Base-by-base conservation (phyloP, 2,797 vertebrate genomes). In the Tokudaia muenninki region DNA sequence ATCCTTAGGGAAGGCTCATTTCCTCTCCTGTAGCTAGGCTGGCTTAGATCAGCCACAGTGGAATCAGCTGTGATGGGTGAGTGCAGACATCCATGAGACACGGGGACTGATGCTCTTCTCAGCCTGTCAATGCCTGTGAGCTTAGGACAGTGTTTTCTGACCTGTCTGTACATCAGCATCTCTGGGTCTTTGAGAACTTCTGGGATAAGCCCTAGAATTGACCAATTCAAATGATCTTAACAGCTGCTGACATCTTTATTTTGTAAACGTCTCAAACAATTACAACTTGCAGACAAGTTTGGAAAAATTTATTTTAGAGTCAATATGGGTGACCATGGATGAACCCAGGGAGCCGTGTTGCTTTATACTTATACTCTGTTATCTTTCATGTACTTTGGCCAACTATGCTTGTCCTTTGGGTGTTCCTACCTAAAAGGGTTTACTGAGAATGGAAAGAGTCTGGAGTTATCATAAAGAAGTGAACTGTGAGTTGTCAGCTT, bases 401-500 rank as follows among this genome's bases (percentile, higher is more conserved):
- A 94, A 86, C 61, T 61, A 6, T 75, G 37, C 81, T 95, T 89
- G 59, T 52, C 29, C 65, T 50, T 80, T 19, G n/a, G 37, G 79
- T 72, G 67, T 74, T 75, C 61, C 92, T 72, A 21, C 74, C 83
- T 78, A 82, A 79, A 92, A 92, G 74, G 50, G 22, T 67, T 94
- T 92, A 74, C 82, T 87, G 31, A 75, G 82, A 91, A 81, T 87
- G 26, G 65, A 61, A 82, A 80, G 77, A 37, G 77, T 91, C 74
- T 91, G 24, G 89, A 91, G 52, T 55, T 88, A 70, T 94, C 78
- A 91, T 87, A 81, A 95, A 89, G 93, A 91, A 63, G 22, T 90
- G 82, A 80, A 10, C 72, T 24, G 17, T 75, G 67, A 72, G 52
- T 70, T 16, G 47, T 87, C 79, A 59, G 41, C 67, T 95, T 88